Conservation (phyloP, 2,888 invertebrate species). For the Drosophila fulvimacula region DNA sequence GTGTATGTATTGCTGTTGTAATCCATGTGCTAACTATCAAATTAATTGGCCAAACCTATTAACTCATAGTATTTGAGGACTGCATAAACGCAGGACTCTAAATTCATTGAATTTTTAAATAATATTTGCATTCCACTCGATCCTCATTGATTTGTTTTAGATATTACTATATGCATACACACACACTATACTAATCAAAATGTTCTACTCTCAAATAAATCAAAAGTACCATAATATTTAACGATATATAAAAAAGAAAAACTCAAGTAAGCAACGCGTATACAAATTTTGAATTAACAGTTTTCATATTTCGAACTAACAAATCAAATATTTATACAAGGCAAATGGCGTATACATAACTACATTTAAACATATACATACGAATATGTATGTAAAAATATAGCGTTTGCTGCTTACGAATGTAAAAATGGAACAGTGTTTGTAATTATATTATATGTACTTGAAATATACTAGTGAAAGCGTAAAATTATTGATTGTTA, state of each 20-base stretch:
- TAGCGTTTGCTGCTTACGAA: conserved; percentile 37
- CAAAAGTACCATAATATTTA: conserved; percentile 51
- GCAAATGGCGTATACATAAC: conserved; percentile 6
- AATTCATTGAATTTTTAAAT: conserved; percentile 40
- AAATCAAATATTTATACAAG: conserved; percentile 48
- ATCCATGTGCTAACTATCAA: conserved; percentile 50
- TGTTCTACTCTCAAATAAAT: conserved; percentile 49
- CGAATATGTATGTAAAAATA: conserved; percentile 20
- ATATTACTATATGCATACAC: conserved; percentile 28
- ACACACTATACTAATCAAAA: conserved; percentile 38
- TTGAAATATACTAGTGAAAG: conserved; percentile 49
- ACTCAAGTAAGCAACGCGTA: conserved; percentile 56
- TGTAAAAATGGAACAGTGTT: conserved; percentile 52
- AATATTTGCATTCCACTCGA: conserved; percentile 62
- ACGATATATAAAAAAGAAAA: conserved; percentile 43
- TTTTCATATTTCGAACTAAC: conserved; percentile 62
- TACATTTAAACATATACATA: conserved; percentile 16
- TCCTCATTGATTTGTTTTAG: conserved; percentile 22
- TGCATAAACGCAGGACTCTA: conserved; percentile 15
- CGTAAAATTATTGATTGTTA: conserved; percentile 68
- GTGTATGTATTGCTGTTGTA: conserved; percentile 62
- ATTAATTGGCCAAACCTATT: conserved; percentile 62
- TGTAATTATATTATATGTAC: conserved; percentile 40
- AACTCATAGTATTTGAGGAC: conserved; percentile 31
- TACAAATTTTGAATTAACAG: conserved; percentile 70